A percentile compares a stretch with the other conserved stretches of the same genome.
These are phyloP conservation scores for Zaprionus lachaisei DNA, from an alignment of 1,140 invertebrate genomes.

Conservation along the genomic window DNA sequence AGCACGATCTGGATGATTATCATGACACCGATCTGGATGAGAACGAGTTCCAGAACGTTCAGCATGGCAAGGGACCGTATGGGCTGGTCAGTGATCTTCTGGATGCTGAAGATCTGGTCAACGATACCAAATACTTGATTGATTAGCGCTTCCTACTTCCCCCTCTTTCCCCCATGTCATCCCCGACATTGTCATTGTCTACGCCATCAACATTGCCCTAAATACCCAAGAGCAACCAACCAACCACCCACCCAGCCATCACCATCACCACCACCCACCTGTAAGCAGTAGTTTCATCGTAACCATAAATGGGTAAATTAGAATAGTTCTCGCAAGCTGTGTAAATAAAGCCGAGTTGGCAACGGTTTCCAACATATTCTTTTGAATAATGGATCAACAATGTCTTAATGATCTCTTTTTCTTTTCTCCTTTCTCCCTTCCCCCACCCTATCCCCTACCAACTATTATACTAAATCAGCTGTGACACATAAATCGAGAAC, in stretches of 20 bases:
- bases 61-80: conserved; percentile 53
- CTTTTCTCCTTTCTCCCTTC: background rate
- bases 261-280: conserved; percentile 12
- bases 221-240: background rate
- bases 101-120: conserved; percentile 58
- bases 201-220: background rate
- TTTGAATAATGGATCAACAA: conserved; percentile 4
- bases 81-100: conserved; percentile 60
- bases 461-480: background rate
- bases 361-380: conserved; percentile 36
- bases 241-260: conserved; percentile 3
- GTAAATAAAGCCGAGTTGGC: conserved; percentile 55
- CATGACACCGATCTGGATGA: conserved; percentile 49
- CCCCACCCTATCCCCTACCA: background rate
- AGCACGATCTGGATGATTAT: conserved; percentile 39
- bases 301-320: conserved; percentile 23
- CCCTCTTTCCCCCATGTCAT: background rate
- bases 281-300: conserved; percentile 18
- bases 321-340: conserved; percentile 28
- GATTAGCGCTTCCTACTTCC: conserved; percentile 50
- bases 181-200: background rate
- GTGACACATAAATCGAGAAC: background rate
- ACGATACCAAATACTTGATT: conserved; percentile 67
- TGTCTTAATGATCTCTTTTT: conserved; percentile 12
- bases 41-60: conserved; percentile 48